phyloP scores from a whole-genome alignment of 2,113 vertebrate species.

The Cryptotis parvus region DNA sequence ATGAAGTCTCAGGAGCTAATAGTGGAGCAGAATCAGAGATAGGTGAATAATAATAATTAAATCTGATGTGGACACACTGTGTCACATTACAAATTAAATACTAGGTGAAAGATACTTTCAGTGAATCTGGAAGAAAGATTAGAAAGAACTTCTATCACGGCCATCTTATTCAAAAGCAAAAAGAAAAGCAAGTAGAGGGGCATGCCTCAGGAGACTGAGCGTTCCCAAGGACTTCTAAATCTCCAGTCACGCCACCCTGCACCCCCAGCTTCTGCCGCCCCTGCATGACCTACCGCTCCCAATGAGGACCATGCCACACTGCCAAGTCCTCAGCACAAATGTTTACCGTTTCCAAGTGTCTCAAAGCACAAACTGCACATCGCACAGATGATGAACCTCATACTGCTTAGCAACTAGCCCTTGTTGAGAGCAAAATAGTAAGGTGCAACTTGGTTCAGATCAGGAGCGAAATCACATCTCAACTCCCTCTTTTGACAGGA shows the following conservation, averaged over 20 bases:
- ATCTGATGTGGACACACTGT: background rate
- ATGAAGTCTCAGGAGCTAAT: background rate
- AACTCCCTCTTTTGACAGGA: background rate
- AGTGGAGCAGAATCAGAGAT: background rate
- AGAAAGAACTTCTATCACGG: background rate
- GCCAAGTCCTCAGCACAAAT: background rate
- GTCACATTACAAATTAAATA: background rate
- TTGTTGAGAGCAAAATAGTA: background rate
- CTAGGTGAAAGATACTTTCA: conserved; percentile 10
- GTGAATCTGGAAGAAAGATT: background rate
- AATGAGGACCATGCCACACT: background rate
- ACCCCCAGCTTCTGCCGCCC: background rate
- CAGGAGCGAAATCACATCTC: background rate
- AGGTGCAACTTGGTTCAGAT: background rate
- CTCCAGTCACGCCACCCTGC: background rate
- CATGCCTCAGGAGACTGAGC: background rate
- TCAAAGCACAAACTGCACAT: background rate
- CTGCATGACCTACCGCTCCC: background rate
- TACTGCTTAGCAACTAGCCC: background rate
- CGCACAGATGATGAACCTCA: too few species aligned
- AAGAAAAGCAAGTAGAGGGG: background rate
- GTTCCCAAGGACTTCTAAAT: background rate
- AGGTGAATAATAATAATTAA: background rate
- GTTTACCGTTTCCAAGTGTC: background rate
- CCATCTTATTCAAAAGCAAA: background rate